phyloP scores from a whole-genome alignment of 2,888 invertebrate species.

The Odiellus spinosus region DNA sequence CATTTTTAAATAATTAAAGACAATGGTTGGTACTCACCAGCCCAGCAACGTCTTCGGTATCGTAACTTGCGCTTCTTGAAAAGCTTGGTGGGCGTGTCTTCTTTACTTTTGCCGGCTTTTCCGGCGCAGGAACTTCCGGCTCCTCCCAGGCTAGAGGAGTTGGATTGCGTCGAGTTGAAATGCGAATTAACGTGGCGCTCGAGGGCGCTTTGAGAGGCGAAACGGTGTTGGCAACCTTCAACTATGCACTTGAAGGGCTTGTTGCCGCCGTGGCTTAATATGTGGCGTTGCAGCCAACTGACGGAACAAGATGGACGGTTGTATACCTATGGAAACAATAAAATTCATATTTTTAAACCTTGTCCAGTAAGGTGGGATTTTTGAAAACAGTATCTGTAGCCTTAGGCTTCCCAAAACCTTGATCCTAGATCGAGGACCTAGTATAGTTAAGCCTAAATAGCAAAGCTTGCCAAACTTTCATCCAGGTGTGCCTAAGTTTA shows the following conservation, averaged over 20 bases:
- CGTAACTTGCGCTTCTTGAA: constrained; percentile 12
- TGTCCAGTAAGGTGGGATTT: no score
- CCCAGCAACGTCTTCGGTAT: constrained; percentile 10
- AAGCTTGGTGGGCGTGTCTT: constrained; percentile 7
- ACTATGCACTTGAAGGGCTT: constrained; percentile 92
- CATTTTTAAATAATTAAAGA: no score
- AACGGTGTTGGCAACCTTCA: constrained; percentile 60
- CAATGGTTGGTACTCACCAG: constrained; percentile 11
- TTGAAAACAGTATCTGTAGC: no score
- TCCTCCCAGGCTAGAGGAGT: not conserved
- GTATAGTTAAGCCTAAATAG: no score
- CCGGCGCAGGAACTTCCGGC: constrained; percentile 4
- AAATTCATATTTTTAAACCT: no score
- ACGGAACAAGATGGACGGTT: constrained; percentile 79
- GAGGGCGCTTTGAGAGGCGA: constrained; percentile 44
- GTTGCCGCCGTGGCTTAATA: constrained; percentile 76
- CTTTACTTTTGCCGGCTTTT: constrained; percentile 8
- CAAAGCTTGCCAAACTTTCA: no score
- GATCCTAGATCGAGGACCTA: no score
- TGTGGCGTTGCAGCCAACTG: constrained; percentile 84
- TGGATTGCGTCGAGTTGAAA: constrained; percentile 9
- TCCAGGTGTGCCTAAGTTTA: no score
- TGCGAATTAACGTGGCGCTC: constrained; percentile 50
- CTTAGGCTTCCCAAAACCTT: no score
- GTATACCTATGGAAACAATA: constrained; percentile 42